These are phyloP conservation scores for Siniperca obscura DNA, from an alignment of 2,797 vertebrate genomes.

Conservation along the genomic window DNA sequence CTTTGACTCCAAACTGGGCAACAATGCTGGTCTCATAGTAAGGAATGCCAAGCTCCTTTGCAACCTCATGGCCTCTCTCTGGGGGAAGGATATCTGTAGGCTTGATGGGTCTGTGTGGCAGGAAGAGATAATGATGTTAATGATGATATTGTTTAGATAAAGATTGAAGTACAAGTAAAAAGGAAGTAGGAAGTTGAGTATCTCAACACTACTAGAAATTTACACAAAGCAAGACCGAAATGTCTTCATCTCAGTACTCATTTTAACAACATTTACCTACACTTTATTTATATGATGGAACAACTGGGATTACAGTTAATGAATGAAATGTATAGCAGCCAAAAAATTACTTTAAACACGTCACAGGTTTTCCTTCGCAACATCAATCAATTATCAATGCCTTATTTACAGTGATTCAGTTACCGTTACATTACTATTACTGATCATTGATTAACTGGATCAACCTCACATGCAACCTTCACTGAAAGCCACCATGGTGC, in stretches of 20 bases:
- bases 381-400: not conserved
- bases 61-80: constrained; percentile 92
- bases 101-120: constrained; percentile 89
- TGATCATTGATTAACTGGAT: constrained; percentile 22
- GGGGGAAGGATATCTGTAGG: constrained; percentile 92
- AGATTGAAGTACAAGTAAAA: not conserved
- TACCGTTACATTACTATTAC: not conserved
- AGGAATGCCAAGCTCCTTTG: constrained; percentile 92
- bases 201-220: not conserved
- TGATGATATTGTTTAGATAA: constrained; percentile 8
- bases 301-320: not conserved
- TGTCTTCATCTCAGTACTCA: not conserved
- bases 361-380: not conserved
- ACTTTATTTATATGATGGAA: not conserved
- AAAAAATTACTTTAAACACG: not conserved
- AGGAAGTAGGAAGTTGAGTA: not conserved
- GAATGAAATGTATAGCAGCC: not conserved
- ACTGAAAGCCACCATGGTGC: constrained; percentile 4
- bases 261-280: not conserved
- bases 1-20: constrained; percentile 94
- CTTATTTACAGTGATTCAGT: constrained; percentile 1
- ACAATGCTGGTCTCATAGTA: constrained; percentile 96
- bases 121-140: constrained; percentile 23
- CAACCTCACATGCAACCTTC: not conserved
- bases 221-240: not conserved